Conservation (phyloP, 2,113 vertebrate genomes). For the Cettia cetti region DNA sequence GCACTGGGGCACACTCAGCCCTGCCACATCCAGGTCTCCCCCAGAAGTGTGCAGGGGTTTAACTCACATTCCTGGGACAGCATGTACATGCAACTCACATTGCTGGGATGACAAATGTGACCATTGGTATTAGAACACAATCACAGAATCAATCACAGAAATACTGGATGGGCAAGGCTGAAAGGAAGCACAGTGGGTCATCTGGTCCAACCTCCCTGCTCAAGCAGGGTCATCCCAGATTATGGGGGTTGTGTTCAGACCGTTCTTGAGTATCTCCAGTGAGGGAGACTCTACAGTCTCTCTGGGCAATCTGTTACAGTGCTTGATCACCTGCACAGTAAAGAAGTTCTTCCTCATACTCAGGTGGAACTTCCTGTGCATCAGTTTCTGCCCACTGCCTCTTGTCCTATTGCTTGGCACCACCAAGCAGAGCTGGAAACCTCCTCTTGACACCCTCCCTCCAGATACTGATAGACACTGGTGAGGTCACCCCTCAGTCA, state of each 20-base stretch:
- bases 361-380: background rate
- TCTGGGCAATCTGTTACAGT: rapidly evolving
- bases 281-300: background rate
- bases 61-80: background rate
- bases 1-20: background rate
- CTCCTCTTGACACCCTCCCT: rapidly evolving
- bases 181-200: background rate
- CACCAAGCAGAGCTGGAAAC: background rate
- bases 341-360: background rate
- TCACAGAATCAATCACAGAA: background rate
- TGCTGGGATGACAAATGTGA: background rate
- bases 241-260: too few relatives aligned
- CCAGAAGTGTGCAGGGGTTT: background rate
- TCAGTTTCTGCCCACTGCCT: background rate
- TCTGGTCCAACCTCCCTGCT: background rate
- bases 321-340: rapidly evolving
- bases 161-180: background rate
- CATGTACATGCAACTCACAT: background rate
- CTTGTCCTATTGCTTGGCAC: background rate
- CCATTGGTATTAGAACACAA: background rate
- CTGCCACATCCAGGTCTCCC: background rate
- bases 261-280: background rate
- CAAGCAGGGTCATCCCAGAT: background rate
- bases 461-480: too few relatives aligned
- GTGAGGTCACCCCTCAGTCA: rapidly evolving